Evolutionary conservation across 2,888 invertebrate species (phyloP), one percentile per base, ranked within the genome.

Genomic region (Athalia rosae): DNA sequence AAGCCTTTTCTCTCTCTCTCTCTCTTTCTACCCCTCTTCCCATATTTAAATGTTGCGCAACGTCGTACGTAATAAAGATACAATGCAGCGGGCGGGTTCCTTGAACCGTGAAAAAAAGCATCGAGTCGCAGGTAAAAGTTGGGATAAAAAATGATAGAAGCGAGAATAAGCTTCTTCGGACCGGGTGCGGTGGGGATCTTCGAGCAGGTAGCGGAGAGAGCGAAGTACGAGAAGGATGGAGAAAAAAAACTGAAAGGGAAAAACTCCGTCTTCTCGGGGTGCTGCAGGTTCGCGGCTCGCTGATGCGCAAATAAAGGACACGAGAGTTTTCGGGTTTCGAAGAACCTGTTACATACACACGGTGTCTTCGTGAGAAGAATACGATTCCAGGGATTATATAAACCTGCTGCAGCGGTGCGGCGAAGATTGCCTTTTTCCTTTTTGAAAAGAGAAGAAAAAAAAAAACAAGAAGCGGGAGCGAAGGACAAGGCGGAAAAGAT

Each of bases 321-420:
- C 5, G 28, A 28, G 50, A 11, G n/a, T 9, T 28, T 9, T 8
- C 50, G 50, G 28, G 67, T 48, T 67, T 15, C 67, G 11, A 4
- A 11, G 50, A 71, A 71, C 56, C 69, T 58, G 67, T 67, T 67
- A 50, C 67, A 67, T n/a, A 53, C 28, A 45, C n/a, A n/a, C n/a
- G n/a, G 56, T 67, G 5, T 56, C 56, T 71, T 56, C 69, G 56
- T 71, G 56, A 71, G 58, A n/a, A 8, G 69, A 71, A 71, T 71
- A 71, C n/a, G 56, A 56, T 56, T 45, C 15, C 6, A 4, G 13
- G 58, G 69, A 71, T 71, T 71, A 71, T 58, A 56, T 45, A n/a
- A 28, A 28, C 28, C 28, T 28, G 28, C 28, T 28, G 28, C 28
- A 28, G 28, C 28, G 28, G 28, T 28, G 28, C 28, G 28, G 28